These are phyloP conservation scores for Onychostruthus taczanowskii DNA, from an alignment of 2,113 vertebrate genomes.

Conservation along the genomic window DNA sequence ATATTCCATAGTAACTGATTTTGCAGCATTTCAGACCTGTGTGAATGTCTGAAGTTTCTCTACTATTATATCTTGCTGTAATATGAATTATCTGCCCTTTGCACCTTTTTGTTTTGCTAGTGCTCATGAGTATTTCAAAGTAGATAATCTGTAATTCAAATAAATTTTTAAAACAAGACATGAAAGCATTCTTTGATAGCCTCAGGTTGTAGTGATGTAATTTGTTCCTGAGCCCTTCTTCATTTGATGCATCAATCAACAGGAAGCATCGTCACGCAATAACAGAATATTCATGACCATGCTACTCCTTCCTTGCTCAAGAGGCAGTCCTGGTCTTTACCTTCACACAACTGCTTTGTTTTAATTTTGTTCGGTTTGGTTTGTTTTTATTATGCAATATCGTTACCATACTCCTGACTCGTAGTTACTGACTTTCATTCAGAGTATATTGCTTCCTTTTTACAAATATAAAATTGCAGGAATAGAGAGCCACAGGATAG, in stretches of 20 bases:
- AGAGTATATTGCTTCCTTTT: background rate
- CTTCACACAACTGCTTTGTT: background rate
- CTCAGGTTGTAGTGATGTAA: background rate
- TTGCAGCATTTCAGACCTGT: background rate
- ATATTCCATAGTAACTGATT: background rate
- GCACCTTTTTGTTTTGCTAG: background rate
- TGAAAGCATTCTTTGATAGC: background rate
- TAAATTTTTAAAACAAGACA: background rate
- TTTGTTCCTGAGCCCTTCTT: background rate
- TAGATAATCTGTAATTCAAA: background rate
- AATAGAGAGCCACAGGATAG: background rate
- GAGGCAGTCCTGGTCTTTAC: background rate
- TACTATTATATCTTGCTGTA: background rate
- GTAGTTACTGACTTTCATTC: background rate
- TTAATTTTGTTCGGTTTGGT: background rate
- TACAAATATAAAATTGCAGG: background rate
- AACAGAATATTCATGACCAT: background rate
- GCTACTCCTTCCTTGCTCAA: background rate
- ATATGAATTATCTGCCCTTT: background rate
- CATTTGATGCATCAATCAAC: background rate
- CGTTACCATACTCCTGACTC: background rate
- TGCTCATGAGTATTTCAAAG: background rate
- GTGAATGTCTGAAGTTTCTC: background rate
- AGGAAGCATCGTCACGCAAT: background rate
- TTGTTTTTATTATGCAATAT: background rate